A percentile compares a stretch with the other conserved stretches of the same genome.
phyloP scores from a whole-genome alignment of 2,888 invertebrate species.

The Cabera pusaria region DNA sequence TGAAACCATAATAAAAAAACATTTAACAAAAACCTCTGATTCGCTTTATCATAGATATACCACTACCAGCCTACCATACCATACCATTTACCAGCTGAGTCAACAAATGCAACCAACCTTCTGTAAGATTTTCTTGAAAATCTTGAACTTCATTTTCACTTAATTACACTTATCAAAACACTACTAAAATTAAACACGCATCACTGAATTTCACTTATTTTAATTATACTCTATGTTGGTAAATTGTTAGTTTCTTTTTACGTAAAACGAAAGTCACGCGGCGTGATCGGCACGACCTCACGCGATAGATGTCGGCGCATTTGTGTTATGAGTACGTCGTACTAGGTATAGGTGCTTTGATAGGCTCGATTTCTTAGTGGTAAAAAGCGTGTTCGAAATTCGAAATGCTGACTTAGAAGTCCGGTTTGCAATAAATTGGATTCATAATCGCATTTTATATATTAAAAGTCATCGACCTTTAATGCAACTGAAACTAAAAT shows the following conservation, averaged over 20 bases:
- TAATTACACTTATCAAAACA: not conserved
- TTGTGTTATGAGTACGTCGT: constrained; percentile 25
- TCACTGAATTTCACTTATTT: constrained; percentile 50
- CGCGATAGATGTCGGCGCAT: constrained; percentile 32
- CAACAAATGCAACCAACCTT: constrained; percentile 51
- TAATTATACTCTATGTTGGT: no score
- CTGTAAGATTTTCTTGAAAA: constrained; percentile 68
- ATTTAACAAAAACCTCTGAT: constrained; percentile 8
- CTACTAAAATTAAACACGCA: constrained; percentile 10
- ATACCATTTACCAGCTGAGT: constrained; percentile 21
- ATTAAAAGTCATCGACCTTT: no score
- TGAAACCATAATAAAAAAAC: no score
- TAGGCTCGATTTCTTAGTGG: no score
- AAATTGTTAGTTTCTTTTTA: constrained; percentile 21
- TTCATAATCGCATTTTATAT: no score
- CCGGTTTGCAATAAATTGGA: no score
- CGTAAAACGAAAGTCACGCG: constrained; percentile 32
- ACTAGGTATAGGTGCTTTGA: no score
- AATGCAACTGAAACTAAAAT: no score
- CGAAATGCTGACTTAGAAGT: no score
- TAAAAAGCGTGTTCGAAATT: no score
- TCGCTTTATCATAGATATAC: constrained; percentile 34
- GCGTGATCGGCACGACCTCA: constrained; percentile 33
- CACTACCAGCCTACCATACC: no score
- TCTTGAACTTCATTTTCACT: constrained; percentile 67